These are phyloP conservation scores for Takifugu bimaculatus DNA, from an alignment of 2,113 vertebrate species.

Conservation along the genomic window DNA sequence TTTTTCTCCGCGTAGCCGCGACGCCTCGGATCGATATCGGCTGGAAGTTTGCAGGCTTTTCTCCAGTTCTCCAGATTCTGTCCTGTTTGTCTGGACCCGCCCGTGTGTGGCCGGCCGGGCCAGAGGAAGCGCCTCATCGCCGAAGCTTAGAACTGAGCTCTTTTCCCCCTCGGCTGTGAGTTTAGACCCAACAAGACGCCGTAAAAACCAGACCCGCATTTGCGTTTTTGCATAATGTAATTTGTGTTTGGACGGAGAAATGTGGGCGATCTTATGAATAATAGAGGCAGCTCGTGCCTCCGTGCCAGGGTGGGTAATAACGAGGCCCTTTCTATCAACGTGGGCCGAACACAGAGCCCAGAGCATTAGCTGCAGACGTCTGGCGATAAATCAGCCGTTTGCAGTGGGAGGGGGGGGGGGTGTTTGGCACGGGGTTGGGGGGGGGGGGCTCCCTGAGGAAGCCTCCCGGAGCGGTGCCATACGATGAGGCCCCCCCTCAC, in stretches of 20 bases:
- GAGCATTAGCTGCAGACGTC: constrained; percentile 83
- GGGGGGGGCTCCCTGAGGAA: constrained; percentile 48
- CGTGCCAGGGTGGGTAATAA: constrained; percentile 87
- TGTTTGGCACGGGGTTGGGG: constrained; percentile 22
- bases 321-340: constrained; percentile 72
- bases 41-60: constrained; percentile 31
- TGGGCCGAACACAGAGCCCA: constrained; percentile 80
- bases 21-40: constrained; percentile 40
- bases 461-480: constrained; percentile 54
- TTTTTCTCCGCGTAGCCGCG: constrained; percentile 11
- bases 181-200: constrained; percentile 80
- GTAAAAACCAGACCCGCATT: constrained; percentile 86
- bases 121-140: constrained; percentile 44
- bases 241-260: constrained; percentile 61
- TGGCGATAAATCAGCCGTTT: constrained; percentile 87
- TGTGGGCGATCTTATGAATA: constrained; percentile 90
- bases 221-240: constrained; percentile 86
- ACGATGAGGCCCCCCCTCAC: constrained; percentile 65
- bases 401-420: constrained; percentile 4
- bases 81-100: constrained; percentile 56
- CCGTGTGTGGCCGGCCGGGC: constrained; percentile 35
- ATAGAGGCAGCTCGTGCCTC: constrained; percentile 80
- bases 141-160: neutral
- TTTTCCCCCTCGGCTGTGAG: constrained; percentile 51
- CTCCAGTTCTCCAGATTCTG: constrained; percentile 51